Conservation (phyloP, 2,797 vertebrate genomes). For the Lacerta agilis region DNA sequence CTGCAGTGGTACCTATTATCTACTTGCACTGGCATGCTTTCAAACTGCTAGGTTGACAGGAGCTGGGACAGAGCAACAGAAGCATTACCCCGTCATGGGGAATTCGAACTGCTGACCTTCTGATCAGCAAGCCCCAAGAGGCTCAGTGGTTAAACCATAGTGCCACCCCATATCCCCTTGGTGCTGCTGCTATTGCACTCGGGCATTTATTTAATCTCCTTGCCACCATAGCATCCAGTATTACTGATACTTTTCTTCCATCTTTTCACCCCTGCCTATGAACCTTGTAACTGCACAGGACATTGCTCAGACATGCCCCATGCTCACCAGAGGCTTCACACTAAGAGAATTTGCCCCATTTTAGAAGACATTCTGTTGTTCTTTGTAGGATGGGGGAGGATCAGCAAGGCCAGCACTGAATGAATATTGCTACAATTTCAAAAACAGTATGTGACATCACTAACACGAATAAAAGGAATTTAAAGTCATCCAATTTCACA, state of each 20-base stretch:
- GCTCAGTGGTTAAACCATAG: too few species aligned
- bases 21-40: too few species aligned
- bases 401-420: not conserved
- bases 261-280: not conserved
- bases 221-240: too few species aligned
- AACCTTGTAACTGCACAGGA: not conserved
- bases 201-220: not conserved
- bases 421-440: not conserved
- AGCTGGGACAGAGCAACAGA: too few species aligned
- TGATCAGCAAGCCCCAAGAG: too few species aligned
- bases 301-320: not conserved
- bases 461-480: slow-evolving; percentile 4
- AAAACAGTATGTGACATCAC: not conserved
- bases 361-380: slow-evolving; percentile 37
- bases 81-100: too few species aligned
- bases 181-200: not conserved
- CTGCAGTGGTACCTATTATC: too few species aligned
- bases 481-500: not conserved
- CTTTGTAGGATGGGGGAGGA: accelerated
- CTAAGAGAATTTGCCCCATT: slow-evolving; percentile 38
- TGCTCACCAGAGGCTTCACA: slow-evolving; percentile 34
- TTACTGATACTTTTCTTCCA: not conserved
- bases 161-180: too few species aligned
- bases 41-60: too few species aligned
- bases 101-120: too few species aligned